phyloP scores from a whole-genome alignment of 2,888 invertebrate genomes.

The Euzetes globulus region DNA sequence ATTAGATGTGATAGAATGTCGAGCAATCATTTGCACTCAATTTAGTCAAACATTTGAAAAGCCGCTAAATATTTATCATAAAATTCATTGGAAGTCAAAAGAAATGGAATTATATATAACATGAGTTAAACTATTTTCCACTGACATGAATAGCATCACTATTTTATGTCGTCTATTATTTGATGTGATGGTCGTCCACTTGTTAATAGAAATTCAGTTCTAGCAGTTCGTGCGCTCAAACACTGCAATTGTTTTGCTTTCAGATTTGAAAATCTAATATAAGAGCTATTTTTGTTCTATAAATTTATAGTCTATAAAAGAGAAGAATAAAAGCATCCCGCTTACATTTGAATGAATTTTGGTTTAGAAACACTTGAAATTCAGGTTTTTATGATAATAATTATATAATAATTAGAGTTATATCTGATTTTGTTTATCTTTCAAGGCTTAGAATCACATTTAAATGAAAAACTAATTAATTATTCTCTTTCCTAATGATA shows the following conservation, averaged over 20 bases:
- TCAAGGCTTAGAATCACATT: neutral
- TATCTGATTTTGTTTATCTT: neutral
- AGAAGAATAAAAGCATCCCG: neutral
- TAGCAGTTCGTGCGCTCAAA: neutral
- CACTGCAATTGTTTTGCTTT: neutral
- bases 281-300: neutral
- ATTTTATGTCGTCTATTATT: neutral
- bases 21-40: constrained; percentile 4
- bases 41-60: constrained; percentile 6
- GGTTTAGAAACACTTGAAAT: neutral
- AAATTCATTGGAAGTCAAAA: constrained; percentile 8
- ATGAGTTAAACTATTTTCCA: neutral
- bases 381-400: neutral
- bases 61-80: neutral
- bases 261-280: neutral
- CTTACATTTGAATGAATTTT: neutral
- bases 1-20: neutral
- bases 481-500: neutral
- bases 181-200: neutral
- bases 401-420: constrained; percentile 15
- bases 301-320: neutral
- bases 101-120: neutral
- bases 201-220: neutral
- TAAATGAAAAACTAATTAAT: neutral
- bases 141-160: constrained; percentile 12